phyloP scores from a whole-genome alignment of 2,888 invertebrate species.

The Ischnura elegans region DNA sequence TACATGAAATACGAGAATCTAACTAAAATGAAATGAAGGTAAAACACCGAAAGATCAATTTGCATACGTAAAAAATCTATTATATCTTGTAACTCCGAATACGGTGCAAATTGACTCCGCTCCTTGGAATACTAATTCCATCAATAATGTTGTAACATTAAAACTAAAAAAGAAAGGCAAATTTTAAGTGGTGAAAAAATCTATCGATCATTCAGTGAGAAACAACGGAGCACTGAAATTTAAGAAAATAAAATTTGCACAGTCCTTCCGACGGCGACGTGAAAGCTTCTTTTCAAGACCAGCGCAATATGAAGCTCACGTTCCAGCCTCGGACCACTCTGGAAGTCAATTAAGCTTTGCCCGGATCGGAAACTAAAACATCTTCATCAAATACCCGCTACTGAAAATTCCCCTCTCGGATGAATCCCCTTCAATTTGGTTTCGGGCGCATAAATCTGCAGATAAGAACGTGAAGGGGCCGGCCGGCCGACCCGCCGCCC shows the following conservation, averaged over 20 bases:
- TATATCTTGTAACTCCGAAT: too few relatives aligned
- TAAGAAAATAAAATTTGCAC: neutral
- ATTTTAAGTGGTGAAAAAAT: neutral
- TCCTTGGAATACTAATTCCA: too few relatives aligned
- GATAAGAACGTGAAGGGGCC: neutral
- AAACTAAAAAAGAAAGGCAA: too few relatives aligned
- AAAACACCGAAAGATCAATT: too few relatives aligned
- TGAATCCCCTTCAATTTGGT: slow-evolving; percentile 25
- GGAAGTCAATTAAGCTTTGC: neutral
- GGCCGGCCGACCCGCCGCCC: neutral
- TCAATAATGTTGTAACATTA: too few relatives aligned
- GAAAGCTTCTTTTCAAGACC: neutral
- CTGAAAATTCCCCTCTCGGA: neutral
- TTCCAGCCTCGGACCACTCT: neutral
- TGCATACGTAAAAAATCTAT: too few relatives aligned
- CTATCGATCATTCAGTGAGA: neutral
- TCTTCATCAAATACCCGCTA: slow-evolving; percentile 11
- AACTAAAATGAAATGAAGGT: too few relatives aligned
- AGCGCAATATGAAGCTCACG: neutral
- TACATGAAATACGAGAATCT: too few relatives aligned
- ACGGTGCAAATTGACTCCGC: too few relatives aligned
- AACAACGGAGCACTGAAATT: neutral
- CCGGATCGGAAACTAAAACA: slow-evolving; percentile 2
- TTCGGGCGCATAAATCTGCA: slow-evolving; percentile 9
- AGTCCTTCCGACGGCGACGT: neutral